Conservation (phyloP, 2,888 invertebrate genomes). For the Cephalotes varians region DNA sequence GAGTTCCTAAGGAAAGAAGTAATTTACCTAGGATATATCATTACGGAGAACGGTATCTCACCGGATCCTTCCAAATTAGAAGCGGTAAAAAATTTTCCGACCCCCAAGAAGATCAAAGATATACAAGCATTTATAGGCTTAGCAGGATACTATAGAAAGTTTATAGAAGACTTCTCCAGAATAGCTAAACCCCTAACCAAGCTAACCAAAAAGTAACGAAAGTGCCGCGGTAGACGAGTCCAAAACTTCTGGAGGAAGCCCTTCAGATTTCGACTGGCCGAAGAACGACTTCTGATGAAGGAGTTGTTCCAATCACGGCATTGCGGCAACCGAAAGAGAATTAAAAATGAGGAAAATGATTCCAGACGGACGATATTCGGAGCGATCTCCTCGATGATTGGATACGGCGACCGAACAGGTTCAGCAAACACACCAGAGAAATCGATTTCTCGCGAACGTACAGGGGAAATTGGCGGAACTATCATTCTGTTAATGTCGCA, state of each 20-base stretch:
- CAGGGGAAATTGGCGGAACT: neutral
- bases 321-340: conserved; percentile 19
- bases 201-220: conserved; percentile 34
- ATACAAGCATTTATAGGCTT: too few species aligned
- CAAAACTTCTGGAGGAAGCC: neutral
- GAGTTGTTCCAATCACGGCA: conserved; percentile 17
- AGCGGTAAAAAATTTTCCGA: too few species aligned
- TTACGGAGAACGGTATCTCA: too few species aligned
- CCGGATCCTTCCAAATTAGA: too few species aligned
- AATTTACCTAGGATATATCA: too few species aligned
- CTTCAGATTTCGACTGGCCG: neutral
- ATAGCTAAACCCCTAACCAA: too few species aligned
- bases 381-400: conserved; percentile 25
- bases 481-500: conserved; percentile 11
- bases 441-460: neutral
- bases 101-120: too few species aligned
- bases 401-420: conserved; percentile 49
- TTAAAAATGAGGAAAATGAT: conserved; percentile 1
- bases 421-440: conserved; percentile 28
- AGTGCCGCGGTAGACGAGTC: conserved; percentile 49
- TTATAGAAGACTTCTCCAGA: too few species aligned
- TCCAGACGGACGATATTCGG: conserved; percentile 13
- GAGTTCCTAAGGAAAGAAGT: too few species aligned
- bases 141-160: too few species aligned
- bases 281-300: conserved; percentile 6